phyloP scores from a whole-genome alignment of 2,113 vertebrate genomes.

The Octodon degus region DNA sequence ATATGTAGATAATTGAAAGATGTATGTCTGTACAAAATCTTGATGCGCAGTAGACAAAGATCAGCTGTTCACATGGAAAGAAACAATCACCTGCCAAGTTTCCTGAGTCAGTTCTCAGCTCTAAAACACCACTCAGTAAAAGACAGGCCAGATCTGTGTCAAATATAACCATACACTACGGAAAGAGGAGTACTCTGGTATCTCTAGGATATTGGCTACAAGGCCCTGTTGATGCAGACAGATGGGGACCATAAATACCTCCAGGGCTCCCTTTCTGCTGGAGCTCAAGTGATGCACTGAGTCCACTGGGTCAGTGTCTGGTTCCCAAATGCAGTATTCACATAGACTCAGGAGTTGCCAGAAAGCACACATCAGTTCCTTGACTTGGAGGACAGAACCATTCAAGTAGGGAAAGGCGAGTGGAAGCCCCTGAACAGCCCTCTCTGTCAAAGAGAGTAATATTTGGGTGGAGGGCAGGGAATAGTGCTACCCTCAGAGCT shows the following conservation, averaged over 20 bases:
- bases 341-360: background rate
- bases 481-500: background rate
- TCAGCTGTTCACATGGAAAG: background rate
- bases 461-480: background rate
- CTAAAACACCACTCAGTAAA: background rate
- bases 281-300: background rate
- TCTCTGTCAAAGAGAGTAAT: background rate
- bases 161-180: background rate
- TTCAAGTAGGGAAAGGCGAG: background rate
- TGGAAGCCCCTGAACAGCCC: background rate
- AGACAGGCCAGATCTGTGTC: background rate
- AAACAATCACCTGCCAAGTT: background rate
- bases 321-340: background rate
- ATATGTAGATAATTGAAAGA: background rate
- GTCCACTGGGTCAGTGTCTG: background rate
- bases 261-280: background rate
- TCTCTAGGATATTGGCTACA: background rate
- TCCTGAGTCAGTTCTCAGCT: background rate
- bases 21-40: background rate
- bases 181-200: background rate
- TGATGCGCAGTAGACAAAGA: background rate
- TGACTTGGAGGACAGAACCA: background rate
- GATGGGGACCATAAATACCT: background rate
- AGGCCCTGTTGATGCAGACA: background rate
- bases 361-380: background rate